phyloP scores from a whole-genome alignment of 2,888 invertebrate species.

The Diarsia dahlii region DNA sequence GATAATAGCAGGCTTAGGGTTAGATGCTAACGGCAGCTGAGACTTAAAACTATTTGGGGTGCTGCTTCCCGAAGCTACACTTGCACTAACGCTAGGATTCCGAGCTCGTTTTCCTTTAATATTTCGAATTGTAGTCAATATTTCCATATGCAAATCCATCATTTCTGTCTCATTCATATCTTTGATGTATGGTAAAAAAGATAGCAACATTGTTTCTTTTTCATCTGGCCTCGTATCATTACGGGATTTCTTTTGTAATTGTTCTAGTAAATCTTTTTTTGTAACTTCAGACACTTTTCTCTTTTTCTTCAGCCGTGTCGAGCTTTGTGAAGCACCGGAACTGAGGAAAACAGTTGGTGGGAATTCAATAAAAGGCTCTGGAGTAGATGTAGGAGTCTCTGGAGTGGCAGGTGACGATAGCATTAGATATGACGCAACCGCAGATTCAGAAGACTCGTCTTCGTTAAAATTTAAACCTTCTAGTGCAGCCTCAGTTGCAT shows the following conservation, averaged over 20 bases:
- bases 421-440: not conserved
- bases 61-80: not conserved
- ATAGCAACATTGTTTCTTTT: conserved; percentile 48
- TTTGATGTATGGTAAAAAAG: conserved; percentile 47
- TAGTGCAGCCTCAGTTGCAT: not conserved
- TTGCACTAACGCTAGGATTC: not conserved
- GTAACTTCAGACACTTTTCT: not conserved
- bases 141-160: conserved; percentile 26
- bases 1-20: not conserved
- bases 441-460: conserved; percentile 9
- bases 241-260: conserved; percentile 19
- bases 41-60: not conserved
- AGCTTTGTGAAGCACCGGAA: not conserved
- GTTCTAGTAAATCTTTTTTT: not conserved
- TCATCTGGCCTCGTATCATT: not conserved
- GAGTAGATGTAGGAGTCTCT: conserved; percentile 15
- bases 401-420: not conserved
- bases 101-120: conserved; percentile 9
- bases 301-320: conserved; percentile 2
- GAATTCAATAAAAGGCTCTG: conserved; percentile 20
- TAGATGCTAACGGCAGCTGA: not conserved
- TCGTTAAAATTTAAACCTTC: not conserved
- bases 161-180: conserved; percentile 55
- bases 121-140: conserved; percentile 17
- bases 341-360: conserved; percentile 3